Percentiles rank a stretch among this genome's conserved stretches.
Evolutionary conservation across 2,113 vertebrate genomes (phyloP).

Genomic region (Ceyx melanurus): DNA sequence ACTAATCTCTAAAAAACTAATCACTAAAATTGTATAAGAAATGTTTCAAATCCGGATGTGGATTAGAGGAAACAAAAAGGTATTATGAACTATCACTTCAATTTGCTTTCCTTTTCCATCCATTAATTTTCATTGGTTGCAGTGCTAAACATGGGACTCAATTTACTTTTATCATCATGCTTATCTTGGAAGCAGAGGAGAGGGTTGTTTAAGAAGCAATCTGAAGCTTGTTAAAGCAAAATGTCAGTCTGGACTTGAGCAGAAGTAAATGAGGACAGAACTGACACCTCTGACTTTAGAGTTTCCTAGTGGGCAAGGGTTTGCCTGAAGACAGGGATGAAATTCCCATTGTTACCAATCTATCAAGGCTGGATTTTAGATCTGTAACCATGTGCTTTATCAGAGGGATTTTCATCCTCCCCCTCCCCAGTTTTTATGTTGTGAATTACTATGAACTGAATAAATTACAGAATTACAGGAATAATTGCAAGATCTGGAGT

Average conservation of each 20-base stretch:
- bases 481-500: slow-evolving; percentile 4
- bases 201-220: neutral
- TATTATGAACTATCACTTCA: neutral
- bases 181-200: neutral
- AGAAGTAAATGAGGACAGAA: neutral
- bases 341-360: neutral
- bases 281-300: neutral
- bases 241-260: neutral
- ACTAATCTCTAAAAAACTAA: neutral
- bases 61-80: neutral
- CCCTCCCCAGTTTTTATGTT: neutral
- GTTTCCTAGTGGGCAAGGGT: neutral
- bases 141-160: neutral
- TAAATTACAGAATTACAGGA: slow-evolving; percentile 46
- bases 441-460: slow-evolving; percentile 23
- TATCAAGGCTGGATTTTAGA: neutral
- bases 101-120: neutral
- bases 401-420: neutral
- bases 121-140: neutral
- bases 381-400: neutral
- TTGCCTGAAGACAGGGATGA: neutral
- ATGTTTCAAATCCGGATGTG: neutral
- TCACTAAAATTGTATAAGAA: neutral
- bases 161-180: neutral
- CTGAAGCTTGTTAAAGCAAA: neutral